Percentiles rank a stretch among this genome's conserved stretches.
These are phyloP conservation scores for Altica lythri DNA, from an alignment of 2,888 invertebrate genomes.

Conservation along the genomic window DNA sequence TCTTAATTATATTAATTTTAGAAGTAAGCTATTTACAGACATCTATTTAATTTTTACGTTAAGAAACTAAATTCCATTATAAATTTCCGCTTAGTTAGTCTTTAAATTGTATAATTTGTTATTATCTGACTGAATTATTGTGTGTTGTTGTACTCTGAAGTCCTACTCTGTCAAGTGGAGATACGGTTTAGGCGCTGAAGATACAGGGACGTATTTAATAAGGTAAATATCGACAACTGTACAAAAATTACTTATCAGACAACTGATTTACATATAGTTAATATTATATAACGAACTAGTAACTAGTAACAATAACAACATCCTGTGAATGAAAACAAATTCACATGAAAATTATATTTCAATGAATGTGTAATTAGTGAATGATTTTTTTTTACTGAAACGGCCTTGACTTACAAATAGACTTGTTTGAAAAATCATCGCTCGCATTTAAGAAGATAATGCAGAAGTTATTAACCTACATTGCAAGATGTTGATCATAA, in stretches of 20 bases:
- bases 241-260: constrained; percentile 21
- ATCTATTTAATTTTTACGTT: no score
- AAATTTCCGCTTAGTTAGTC: no score
- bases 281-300: constrained; percentile 39
- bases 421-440: constrained; percentile 30
- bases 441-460: constrained; percentile 35
- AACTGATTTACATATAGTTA: constrained; percentile 26
- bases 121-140: no score
- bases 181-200: no score
- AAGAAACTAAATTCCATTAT: no score
- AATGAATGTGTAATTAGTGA: constrained; percentile 36
- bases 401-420: constrained; percentile 38
- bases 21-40: no score
- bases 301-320: constrained; percentile 39
- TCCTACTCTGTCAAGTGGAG: no score
- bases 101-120: no score
- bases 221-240: no score
- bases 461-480: constrained; percentile 44
- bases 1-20: no score
- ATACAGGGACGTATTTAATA: no score
- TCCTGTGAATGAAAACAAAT: constrained; percentile 43
- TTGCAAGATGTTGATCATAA: constrained; percentile 35
- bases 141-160: no score
- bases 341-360: constrained; percentile 41
- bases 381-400: constrained; percentile 34